phyloP scores from a whole-genome alignment of 1,140 invertebrate species.

The Arctopsyche grandis region DNA sequence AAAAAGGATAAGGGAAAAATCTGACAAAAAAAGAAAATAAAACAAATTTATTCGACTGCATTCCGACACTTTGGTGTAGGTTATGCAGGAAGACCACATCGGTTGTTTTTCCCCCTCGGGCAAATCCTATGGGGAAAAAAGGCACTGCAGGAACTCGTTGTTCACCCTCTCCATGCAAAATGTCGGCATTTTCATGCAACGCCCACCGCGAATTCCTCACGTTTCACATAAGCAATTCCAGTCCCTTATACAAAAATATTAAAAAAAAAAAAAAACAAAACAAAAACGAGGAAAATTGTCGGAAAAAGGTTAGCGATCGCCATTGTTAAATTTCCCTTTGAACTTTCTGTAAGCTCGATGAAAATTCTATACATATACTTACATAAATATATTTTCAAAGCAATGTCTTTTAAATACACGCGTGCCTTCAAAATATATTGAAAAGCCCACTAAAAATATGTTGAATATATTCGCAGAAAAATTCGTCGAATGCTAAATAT shows the following conservation, averaged over 20 bases:
- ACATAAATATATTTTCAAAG: no score
- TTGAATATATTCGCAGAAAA: no score
- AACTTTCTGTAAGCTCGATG: neutral
- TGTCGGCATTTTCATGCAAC: constrained; percentile 28
- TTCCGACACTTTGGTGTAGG: constrained; percentile 33
- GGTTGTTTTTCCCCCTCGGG: constrained; percentile 27
- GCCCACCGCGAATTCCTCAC: constrained; percentile 28
- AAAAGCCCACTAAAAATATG: no score
- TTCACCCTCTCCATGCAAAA: constrained; percentile 2
- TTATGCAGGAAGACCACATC: constrained; percentile 21
- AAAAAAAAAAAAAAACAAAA: neutral
- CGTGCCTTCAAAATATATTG: no score
- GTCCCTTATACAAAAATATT: neutral
- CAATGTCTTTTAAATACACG: no score
- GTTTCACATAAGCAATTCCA: constrained; percentile 23
- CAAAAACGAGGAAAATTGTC: constrained; percentile 3
- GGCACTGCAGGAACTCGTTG: neutral
- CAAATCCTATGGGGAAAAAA: constrained; percentile 25
- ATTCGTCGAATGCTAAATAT: no score
- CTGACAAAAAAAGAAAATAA: constrained; percentile 36
- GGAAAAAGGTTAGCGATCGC: constrained; percentile 19
- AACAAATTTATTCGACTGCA: constrained; percentile 48
- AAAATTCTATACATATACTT: no score
- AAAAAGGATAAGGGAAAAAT: constrained; percentile 25
- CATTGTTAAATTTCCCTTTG: constrained; percentile 24